Conservation (phyloP, 2,113 vertebrate genomes). For the Neogale vison region DNA sequence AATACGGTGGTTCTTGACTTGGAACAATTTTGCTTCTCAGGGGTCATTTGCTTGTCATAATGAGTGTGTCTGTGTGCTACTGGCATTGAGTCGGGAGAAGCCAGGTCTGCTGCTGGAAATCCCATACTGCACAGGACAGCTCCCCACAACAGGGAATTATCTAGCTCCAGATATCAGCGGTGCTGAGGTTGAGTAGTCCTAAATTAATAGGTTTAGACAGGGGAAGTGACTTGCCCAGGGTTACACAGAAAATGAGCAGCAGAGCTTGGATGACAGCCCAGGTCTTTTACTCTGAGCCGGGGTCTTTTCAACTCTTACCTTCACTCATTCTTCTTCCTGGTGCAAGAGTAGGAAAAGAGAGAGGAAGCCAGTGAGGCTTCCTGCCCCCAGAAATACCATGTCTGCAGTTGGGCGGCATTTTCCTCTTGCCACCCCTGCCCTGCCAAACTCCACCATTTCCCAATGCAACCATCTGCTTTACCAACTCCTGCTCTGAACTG, state of each 20-base stretch:
- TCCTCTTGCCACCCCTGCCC: neutral
- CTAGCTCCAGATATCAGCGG: neutral
- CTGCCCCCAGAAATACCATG: neutral
- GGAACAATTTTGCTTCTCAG: neutral
- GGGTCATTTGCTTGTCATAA: neutral
- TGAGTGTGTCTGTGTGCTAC: neutral
- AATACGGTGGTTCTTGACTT: neutral
- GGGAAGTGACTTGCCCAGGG: neutral
- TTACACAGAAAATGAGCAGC: neutral
- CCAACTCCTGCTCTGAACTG: conserved; percentile 18
- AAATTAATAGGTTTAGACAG: neutral
- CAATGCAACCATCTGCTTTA: conserved; percentile 57
- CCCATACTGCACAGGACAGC: neutral
- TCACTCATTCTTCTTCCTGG: neutral
- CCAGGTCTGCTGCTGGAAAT: neutral
- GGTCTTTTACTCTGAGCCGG: neutral
- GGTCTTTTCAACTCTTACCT: neutral
- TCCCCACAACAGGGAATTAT: neutral
- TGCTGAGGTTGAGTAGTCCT: neutral
- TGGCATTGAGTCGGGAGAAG: neutral
- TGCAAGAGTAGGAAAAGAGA: neutral
- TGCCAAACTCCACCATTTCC: conserved; percentile 33
- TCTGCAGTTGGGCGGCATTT: neutral
- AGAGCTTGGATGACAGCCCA: neutral
- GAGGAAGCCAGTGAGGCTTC: neutral